phyloP scores from a whole-genome alignment of 2,888 invertebrate genomes.

The Caenorhabditis sulstoni region DNA sequence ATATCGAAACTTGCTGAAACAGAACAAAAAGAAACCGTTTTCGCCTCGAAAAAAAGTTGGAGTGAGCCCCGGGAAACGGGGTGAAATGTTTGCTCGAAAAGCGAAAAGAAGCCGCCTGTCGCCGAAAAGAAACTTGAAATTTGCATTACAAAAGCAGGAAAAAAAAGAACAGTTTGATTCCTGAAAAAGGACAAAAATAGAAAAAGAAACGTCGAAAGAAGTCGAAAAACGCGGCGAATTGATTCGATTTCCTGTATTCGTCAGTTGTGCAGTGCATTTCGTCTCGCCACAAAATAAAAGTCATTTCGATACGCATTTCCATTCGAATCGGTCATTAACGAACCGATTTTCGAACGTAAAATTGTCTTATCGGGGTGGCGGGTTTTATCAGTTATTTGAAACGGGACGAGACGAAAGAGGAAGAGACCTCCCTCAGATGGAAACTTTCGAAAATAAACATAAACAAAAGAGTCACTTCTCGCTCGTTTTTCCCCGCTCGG shows the following conservation, averaged over 20 bases:
- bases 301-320: neutral
- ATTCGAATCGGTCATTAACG: neutral
- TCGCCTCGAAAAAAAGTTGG: neutral
- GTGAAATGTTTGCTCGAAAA: no score
- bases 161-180: neutral
- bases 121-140: constrained; percentile 38
- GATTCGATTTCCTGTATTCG: constrained; percentile 1
- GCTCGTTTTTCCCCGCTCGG: neutral
- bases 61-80: neutral
- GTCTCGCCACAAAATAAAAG: no score
- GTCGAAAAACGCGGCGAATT: neutral
- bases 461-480: neutral
- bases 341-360: neutral
- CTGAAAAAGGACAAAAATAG: neutral
- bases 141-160: constrained; percentile 25
- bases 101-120: no score
- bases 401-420: neutral
- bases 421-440: no score
- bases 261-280: no score
- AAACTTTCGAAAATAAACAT: no score
- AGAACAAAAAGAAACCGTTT: no score
- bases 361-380: no score
- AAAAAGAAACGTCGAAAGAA: neutral
- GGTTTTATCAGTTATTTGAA: neutral
- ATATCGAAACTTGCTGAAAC: no score